A percentile compares a stretch with the other conserved stretches of the same genome.
Evolutionary conservation across 2,888 invertebrate genomes (phyloP).

Genomic region (Lomographa bimaculata): DNA sequence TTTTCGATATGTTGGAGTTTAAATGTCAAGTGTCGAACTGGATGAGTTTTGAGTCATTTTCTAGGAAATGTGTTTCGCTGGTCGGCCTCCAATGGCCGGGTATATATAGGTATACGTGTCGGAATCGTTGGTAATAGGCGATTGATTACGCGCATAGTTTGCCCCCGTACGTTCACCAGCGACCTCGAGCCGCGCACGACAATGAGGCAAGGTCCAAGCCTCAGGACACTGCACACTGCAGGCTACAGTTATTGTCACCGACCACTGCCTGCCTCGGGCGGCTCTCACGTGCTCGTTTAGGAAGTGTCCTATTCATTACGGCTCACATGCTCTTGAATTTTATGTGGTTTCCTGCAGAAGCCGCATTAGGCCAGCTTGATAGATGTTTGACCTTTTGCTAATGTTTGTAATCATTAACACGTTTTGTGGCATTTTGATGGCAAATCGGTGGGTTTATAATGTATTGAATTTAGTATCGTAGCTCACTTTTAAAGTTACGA

Average conservation of each 20-base stretch:
- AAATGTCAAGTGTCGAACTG: conserved; percentile 24
- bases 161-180: conserved; percentile 67
- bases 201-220: conserved; percentile 69
- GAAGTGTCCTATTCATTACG: conserved; percentile 37
- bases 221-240: conserved; percentile 50
- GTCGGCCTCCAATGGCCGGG: conserved; percentile 25
- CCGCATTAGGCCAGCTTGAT: not conserved
- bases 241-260: conserved; percentile 46
- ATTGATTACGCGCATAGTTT: conserved; percentile 59
- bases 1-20: conserved; percentile 16
- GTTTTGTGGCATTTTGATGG: no score
- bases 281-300: conserved; percentile 40
- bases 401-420: no score
- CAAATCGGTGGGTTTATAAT: no score
- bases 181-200: conserved; percentile 64
- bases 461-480: no score
- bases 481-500: no score
- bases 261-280: conserved; percentile 10
- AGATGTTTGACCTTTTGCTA: no score
- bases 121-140: conserved; percentile 33
- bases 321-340: conserved; percentile 39
- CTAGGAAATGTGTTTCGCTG: conserved; percentile 19
- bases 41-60: conserved; percentile 15
- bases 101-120: conserved; percentile 27
- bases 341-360: conserved; percentile 22